A percentile compares a stretch with the other conserved stretches of the same genome.
Conservation (phyloP, 2,888 invertebrate genomes). For the Cerastis leucographa region DNA sequence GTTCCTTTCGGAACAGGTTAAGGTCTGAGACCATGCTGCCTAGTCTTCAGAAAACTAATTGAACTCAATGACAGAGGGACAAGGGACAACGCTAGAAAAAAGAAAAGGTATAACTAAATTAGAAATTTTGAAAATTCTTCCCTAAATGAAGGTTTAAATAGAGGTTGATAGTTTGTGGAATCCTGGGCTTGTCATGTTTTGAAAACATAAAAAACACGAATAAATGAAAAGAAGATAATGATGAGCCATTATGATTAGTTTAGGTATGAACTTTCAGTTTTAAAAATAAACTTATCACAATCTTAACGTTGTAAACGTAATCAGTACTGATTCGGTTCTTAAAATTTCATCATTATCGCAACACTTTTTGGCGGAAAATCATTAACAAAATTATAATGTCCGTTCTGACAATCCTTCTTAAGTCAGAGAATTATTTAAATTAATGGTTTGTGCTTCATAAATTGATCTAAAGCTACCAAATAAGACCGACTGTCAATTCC, state of each 20-base stretch:
- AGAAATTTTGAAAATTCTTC: not conserved
- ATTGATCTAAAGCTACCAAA: not conserved
- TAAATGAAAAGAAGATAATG: not conserved
- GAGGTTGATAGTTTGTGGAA: not conserved
- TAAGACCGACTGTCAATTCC: not conserved
- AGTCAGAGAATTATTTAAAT: not conserved
- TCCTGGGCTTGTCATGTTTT: not conserved
- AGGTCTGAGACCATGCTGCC: no score
- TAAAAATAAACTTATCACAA: constrained; percentile 38
- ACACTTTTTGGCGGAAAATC: constrained; percentile 11
- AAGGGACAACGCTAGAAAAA: no score
- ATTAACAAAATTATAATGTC: constrained; percentile 16
- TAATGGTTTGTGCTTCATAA: not conserved
- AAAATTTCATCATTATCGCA: constrained; percentile 19
- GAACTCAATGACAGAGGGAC: not conserved
- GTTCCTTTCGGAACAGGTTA: no score
- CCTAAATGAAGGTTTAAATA: not conserved
- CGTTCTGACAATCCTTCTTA: constrained; percentile 10
- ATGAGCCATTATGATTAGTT: not conserved
- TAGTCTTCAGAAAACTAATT: no score
- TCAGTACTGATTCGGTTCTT: constrained; percentile 40
- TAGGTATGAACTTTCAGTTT: not conserved
- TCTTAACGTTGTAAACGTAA: constrained; percentile 16
- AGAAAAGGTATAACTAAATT: not conserved
- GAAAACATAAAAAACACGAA: not conserved